A percentile compares a stretch with the other conserved stretches of the same genome.
phyloP scores from a whole-genome alignment of 2,797 vertebrate genomes.

The Carcharodon carcharias region DNA sequence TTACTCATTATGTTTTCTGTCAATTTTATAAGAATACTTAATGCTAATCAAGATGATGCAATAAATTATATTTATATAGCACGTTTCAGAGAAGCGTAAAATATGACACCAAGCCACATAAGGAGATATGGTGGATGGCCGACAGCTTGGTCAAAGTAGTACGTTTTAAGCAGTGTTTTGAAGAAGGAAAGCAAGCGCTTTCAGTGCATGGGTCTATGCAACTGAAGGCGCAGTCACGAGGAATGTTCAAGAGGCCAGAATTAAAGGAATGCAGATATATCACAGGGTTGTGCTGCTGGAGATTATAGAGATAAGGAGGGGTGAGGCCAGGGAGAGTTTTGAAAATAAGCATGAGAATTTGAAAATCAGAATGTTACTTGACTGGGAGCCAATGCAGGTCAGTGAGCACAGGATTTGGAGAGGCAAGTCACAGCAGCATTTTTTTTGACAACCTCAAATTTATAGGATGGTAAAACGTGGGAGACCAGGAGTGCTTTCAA shows the following conservation, averaged over 20 bases:
- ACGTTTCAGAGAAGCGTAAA: not conserved
- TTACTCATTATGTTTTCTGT: not conserved
- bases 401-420: not conserved
- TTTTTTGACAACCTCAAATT: not conserved
- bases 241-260: not conserved
- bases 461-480: not conserved
- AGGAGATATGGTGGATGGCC: not conserved
- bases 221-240: not conserved
- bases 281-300: not conserved
- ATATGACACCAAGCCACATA: not conserved
- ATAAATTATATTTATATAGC: no score
- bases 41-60: not conserved
- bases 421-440: not conserved
- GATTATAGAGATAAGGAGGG: not conserved
- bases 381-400: not conserved
- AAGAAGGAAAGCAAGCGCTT: not conserved
- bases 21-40: not conserved
- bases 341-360: not conserved
- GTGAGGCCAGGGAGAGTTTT: not conserved
- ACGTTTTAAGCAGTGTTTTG: no score
- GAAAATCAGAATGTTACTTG: not conserved
- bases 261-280: not conserved
- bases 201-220: not conserved
- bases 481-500: not conserved
- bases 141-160: not conserved